These are phyloP conservation scores for Urocitellus parryii DNA, from an alignment of 2,113 vertebrate species.

Conservation along the genomic window DNA sequence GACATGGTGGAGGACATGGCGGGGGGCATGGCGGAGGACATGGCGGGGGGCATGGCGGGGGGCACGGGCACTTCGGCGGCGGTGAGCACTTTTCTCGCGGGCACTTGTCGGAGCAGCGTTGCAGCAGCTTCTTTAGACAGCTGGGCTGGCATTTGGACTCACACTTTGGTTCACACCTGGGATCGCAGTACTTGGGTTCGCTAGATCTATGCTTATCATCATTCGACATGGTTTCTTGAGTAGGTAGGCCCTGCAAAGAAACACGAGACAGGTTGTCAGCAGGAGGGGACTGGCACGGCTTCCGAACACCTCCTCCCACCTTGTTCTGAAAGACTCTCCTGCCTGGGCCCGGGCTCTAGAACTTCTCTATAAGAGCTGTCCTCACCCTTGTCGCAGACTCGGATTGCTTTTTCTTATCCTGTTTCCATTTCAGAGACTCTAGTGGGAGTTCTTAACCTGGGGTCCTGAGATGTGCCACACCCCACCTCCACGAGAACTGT, in stretches of 20 bases:
- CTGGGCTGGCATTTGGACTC: conserved; percentile 75
- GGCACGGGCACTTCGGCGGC: conserved; percentile 55
- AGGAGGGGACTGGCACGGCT: not conserved
- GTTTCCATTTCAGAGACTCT: not conserved
- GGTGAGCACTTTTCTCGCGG: conserved; percentile 36
- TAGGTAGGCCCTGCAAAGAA: conserved; percentile 62
- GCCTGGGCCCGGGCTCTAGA: not conserved
- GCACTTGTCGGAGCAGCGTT: conserved; percentile 73
- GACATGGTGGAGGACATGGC: not conserved
- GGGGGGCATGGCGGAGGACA: not conserved
- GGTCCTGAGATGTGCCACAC: fast-evolving
- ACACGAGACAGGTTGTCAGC: not conserved
- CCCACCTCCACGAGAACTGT: not conserved
- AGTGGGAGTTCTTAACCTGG: not conserved
- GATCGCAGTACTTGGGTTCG: conserved; percentile 52
- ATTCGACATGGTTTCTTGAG: conserved; percentile 69
- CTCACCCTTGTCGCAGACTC: not conserved
- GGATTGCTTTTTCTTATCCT: not conserved
- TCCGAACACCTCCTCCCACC: too few species aligned
- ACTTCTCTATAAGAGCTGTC: not conserved
- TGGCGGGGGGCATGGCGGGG: fast-evolving
- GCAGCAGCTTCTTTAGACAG: conserved; percentile 76
- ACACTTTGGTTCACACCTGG: conserved; percentile 64
- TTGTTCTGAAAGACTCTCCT: not conserved
- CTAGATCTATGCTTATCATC: conserved; percentile 59